phyloP scores from a whole-genome alignment of 2,113 vertebrate species.

The Oncorhynchus tshawytscha region DNA sequence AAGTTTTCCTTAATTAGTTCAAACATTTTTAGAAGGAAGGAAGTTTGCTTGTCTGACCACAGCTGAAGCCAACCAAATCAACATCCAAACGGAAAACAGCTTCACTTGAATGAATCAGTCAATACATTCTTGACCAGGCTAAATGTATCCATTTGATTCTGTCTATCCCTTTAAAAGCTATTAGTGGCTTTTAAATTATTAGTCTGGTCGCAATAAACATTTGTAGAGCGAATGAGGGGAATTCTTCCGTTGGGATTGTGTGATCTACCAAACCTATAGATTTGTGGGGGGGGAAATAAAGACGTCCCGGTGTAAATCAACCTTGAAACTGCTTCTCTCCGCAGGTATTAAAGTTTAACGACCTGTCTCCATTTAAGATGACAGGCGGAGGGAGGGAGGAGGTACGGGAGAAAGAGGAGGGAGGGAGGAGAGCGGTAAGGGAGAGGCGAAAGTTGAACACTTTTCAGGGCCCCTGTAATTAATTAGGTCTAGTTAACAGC shows the following conservation, averaged over 20 bases:
- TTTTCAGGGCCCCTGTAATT: conserved; percentile 45
- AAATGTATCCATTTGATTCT: not conserved
- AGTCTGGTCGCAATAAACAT: not conserved
- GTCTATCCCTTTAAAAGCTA: not conserved
- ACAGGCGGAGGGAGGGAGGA: not conserved
- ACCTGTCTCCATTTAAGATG: not conserved
- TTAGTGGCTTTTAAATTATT: not conserved
- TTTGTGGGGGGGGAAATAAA: not conserved
- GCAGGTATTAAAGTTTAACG: conserved; percentile 6
- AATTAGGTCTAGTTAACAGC: conserved; percentile 61
- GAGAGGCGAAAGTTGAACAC: conserved; percentile 35
- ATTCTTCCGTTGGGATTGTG: not conserved
- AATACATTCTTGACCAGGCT: conserved; percentile 4
- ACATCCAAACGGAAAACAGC: conserved; percentile 9
- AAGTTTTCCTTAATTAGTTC: too few species aligned
- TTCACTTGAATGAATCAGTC: conserved; percentile 26
- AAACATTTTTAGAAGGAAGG: not conserved
- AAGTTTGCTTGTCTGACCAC: not conserved
- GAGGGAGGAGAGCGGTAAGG: conserved; percentile 12
- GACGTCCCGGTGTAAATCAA: conserved; percentile 14
- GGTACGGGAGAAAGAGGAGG: conserved; percentile 11
- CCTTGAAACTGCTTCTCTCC: conserved; percentile 1
- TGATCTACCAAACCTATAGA: not conserved
- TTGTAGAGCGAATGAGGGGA: not conserved
- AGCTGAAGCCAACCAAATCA: not conserved